Conservation (phyloP, 2,888 invertebrate species). For the Pseudococcus jackbeardsleyi region DNA sequence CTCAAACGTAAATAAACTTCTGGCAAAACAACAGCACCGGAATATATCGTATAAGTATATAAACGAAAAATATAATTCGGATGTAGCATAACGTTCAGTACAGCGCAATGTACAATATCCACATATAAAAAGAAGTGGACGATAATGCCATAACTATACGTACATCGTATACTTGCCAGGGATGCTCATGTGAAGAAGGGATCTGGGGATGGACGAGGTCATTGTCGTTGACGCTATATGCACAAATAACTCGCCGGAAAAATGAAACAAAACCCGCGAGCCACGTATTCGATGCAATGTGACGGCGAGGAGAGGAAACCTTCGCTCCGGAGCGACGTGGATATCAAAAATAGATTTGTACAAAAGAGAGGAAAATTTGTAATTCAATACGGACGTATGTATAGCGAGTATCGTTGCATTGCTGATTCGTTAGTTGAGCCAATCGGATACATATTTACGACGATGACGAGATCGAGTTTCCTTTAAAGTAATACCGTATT, state of each 20-base stretch:
- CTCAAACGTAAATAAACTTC: background rate
- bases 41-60: background rate
- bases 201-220: background rate
- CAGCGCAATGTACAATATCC: background rate
- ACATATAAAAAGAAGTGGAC: background rate
- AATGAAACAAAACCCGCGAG: background rate
- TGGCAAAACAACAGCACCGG: background rate
- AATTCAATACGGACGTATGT: background rate
- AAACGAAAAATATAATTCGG: background rate
- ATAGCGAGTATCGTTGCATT: background rate
- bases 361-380: slow-evolving; percentile 6
- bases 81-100: background rate
- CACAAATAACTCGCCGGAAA: background rate
- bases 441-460: background rate
- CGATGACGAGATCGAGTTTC: background rate
- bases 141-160: background rate
- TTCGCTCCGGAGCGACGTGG: background rate
- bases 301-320: background rate
- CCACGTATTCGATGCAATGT: background rate
- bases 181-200: background rate
- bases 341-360: slow-evolving; percentile 17
- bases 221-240: background rate
- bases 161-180: background rate
- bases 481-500: background rate
- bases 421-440: background rate